phyloP scores from a whole-genome alignment of 1,140 invertebrate genomes.

The Plutomurus gul region DNA sequence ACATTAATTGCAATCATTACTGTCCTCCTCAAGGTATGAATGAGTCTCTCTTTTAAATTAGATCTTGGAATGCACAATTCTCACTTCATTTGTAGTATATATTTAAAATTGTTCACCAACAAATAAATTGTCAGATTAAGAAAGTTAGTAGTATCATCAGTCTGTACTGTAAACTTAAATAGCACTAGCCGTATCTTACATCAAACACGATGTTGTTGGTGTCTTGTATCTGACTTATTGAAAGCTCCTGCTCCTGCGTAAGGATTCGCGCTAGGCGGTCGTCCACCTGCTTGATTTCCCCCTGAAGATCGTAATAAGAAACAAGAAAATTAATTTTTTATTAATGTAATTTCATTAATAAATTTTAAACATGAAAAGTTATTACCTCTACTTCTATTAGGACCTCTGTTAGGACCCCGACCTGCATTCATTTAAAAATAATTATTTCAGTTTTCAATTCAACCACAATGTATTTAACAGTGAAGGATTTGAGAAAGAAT shows the following conservation, averaged over 20 bases:
- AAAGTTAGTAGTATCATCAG: constrained; percentile 4
- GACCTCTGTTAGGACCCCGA: too few species aligned
- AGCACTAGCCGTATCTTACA: constrained; percentile 25
- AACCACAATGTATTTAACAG: too few species aligned
- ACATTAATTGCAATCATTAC: not conserved
- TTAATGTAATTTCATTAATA: not conserved
- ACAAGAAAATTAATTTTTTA: not conserved
- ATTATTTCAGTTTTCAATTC: not conserved
- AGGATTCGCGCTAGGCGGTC: constrained; percentile 29
- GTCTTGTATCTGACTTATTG: constrained; percentile 41
- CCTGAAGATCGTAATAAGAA: constrained; percentile 14
- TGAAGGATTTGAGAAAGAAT: too few species aligned
- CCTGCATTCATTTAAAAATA: not conserved
- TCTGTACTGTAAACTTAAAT: not conserved
- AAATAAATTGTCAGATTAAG: not conserved
- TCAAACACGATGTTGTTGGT: constrained; percentile 53
- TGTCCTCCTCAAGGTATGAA: not conserved
- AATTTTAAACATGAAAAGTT: not conserved
- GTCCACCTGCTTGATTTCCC: constrained; percentile 36
- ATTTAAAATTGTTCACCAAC: not conserved
- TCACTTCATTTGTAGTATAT: too few species aligned
- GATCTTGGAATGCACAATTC: constrained; percentile 7
- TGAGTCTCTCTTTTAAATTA: not conserved
- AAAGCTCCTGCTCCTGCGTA: constrained; percentile 46
- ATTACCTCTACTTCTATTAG: constrained; percentile 49